Base-by-base conservation (phyloP, 1,140 invertebrate species). In the Leptinotarsa texana region DNA sequence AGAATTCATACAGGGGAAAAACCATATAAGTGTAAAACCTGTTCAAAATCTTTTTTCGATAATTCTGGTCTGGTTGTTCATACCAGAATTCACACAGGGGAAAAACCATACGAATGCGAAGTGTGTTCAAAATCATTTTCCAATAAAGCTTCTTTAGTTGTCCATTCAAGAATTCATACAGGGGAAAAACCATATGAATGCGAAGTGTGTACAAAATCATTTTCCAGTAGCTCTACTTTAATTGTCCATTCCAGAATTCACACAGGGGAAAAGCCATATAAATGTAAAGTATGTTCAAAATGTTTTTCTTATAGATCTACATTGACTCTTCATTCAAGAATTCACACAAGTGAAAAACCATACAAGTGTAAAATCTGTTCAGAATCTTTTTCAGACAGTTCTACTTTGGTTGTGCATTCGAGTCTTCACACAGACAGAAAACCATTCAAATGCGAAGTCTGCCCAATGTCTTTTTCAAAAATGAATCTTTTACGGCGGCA, bases 151-250 rank as follows among this genome's bases (percentile, higher is more conserved):
- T 17, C 17, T 21, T 13, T 62, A 6, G 13, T 62, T n/a, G 61
- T 62, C 17, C 63, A 65, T 21, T 13, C 13, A 17, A 33, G 75
- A 48, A 71, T 70, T 65, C 63, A 65, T 11, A 65, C 63, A 13
- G 63, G 63, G 2, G 21, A 65, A 33, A 22, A 33, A 21, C 17
- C 21, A 4, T 21, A 65, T 21, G 4, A 65, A 18, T 65, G 63
- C 4, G 3, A n/a, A 22, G 27, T 65, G 6, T 65, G 80, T 75
- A 69, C 62, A 11, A 69, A 81, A 66, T 72, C 71, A 18, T 81
- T 77, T 57, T 4, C 15, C 51, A 57, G 13, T 15, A 18, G 51
- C 1, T 57, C n/a, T 21, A 62, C 17, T 21, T 13, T 62, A 6
- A 13, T 17, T n/a, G 61, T 62, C 5, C 63, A 65, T 21, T 13